These are phyloP conservation scores for Hedya salicella DNA, from an alignment of 2,888 invertebrate genomes.

Conservation along the genomic window DNA sequence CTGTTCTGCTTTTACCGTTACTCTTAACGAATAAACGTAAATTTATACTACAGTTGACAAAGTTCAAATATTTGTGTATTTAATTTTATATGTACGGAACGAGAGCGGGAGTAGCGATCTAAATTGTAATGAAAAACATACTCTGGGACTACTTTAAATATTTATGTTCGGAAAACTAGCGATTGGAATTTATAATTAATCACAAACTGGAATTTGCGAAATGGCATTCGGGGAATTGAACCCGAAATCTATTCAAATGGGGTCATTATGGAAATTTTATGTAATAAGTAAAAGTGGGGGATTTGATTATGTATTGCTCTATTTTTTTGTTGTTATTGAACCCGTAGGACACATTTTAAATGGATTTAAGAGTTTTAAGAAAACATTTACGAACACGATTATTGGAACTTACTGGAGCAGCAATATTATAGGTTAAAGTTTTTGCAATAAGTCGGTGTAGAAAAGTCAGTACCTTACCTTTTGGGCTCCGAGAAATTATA, in stretches of 20 bases:
- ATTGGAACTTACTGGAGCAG: too few relatives aligned
- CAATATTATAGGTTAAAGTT: too few relatives aligned
- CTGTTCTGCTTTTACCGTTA: too few relatives aligned
- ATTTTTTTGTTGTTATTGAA: conserved; percentile 16
- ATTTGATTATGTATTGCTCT: conserved; percentile 15
- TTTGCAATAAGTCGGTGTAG: too few relatives aligned
- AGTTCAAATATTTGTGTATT: background rate
- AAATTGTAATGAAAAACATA: conserved; percentile 34
- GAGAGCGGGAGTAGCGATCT: conserved; percentile 4
- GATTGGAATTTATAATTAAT: conserved; percentile 34
- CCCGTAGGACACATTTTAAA: conserved; percentile 21
- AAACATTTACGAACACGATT: too few relatives aligned
- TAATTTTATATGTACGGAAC: background rate
- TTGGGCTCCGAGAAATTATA: too few relatives aligned
- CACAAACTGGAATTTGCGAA: conserved; percentile 23
- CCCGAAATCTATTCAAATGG: conserved; percentile 32
- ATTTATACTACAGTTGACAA: too few relatives aligned
- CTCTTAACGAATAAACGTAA: too few relatives aligned
- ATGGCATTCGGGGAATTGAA: conserved; percentile 34
- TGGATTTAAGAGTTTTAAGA: background rate
- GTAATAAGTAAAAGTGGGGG: conserved; percentile 35
- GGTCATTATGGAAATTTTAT: conserved; percentile 40
- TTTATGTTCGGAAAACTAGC: conserved; percentile 24
- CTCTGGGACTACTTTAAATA: conserved; percentile 32
- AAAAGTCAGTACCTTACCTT: too few relatives aligned